Conservation (phyloP, 2,113 vertebrate genomes). For the Boulengeromyrus knoepffleri region DNA sequence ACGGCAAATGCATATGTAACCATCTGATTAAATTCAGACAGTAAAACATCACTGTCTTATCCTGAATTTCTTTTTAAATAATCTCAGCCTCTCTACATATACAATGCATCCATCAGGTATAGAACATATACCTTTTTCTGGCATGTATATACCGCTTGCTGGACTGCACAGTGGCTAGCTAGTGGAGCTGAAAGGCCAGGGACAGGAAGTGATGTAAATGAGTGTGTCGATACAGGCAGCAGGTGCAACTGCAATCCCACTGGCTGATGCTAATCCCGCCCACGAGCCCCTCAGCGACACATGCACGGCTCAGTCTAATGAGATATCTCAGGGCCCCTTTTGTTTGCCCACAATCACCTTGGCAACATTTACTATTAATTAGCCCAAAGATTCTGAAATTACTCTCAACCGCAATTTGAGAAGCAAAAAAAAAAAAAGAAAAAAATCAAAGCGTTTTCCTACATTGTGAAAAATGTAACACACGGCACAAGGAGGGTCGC, state of each 20-base stretch:
- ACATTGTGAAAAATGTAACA: conserved; percentile 17
- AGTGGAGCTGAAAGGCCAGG: background rate
- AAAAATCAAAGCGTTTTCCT: conserved; percentile 24
- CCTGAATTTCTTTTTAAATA: background rate
- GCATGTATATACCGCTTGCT: background rate
- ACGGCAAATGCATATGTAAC: conserved; percentile 28
- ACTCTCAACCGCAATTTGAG: conserved; percentile 41
- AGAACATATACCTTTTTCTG: background rate
- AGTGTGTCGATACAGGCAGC: background rate
- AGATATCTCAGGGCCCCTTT: conserved; percentile 4
- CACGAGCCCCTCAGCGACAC: conserved; percentile 19
- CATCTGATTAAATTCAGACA: conserved; percentile 19
- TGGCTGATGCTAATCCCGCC: conserved; percentile 26
- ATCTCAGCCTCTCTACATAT: background rate
- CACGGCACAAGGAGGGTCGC: background rate
- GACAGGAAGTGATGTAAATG: background rate
- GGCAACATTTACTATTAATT: conserved; percentile 31
- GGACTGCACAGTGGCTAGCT: background rate
- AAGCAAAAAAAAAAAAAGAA: conserved; percentile 39
- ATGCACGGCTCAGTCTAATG: background rate
- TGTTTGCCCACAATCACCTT: conserved; percentile 36
- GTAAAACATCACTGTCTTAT: background rate
- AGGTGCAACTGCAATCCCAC: conserved; percentile 36
- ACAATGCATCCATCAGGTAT: background rate
- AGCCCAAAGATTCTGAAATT: conserved; percentile 27